phyloP scores from a whole-genome alignment of 2,797 vertebrate species.

The Pipistrellus kuhlii region DNA sequence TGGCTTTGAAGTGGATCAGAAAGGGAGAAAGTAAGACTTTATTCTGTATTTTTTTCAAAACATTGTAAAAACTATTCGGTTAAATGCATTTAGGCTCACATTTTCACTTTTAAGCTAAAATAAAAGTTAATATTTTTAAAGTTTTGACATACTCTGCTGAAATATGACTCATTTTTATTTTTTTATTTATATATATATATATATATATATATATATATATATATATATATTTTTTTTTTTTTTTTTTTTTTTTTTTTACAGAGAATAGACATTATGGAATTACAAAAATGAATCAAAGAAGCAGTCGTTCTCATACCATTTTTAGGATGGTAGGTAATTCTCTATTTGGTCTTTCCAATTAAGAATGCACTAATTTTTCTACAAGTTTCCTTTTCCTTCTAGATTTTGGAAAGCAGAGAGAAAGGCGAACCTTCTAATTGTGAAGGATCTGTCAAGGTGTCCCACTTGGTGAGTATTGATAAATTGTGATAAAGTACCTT shows the following conservation, averaged over 20 bases:
- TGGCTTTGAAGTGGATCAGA: conserved; percentile 94
- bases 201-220: no score
- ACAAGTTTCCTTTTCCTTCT: conserved; percentile 62
- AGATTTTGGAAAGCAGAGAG: conserved; percentile 98
- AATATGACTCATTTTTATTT: not conserved
- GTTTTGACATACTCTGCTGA: not conserved
- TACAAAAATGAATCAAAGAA: conserved; percentile 97
- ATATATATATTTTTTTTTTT: not conserved
- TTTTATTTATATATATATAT: no score
- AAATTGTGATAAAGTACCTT: not conserved
- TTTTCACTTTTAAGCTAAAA: not conserved
- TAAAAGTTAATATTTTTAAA: not conserved
- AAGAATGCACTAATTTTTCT: conserved; percentile 55
- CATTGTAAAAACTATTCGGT: not conserved
- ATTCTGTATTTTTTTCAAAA: conserved; percentile 30
- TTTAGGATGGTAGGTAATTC: conserved; percentile 94
- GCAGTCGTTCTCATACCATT: conserved; percentile 97
- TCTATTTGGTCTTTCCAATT: conserved; percentile 32
- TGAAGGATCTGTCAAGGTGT: conserved; percentile 96
- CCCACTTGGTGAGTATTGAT: conserved; percentile 92
- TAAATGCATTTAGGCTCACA: conserved; percentile 38
- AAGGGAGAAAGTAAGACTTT: conserved; percentile 96
- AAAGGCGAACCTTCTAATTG: conserved; percentile 90
- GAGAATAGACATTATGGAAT: conserved; percentile 96
- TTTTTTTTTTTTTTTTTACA: conserved; percentile 75